These are phyloP conservation scores for Malurus splendens DNA, from an alignment of 2,797 vertebrate species.

Conservation along the genomic window DNA sequence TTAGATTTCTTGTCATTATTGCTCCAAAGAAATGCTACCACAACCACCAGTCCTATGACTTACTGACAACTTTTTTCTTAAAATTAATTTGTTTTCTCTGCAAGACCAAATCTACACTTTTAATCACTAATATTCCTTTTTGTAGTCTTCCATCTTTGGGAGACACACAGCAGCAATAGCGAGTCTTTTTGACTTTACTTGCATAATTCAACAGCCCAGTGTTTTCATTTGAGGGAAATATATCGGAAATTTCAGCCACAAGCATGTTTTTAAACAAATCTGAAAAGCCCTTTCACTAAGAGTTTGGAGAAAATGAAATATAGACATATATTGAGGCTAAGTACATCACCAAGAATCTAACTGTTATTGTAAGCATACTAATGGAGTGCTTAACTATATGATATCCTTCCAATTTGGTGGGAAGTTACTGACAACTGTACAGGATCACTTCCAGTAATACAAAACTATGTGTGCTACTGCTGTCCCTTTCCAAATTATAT, in stretches of 20 bases:
- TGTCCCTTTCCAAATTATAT: neutral
- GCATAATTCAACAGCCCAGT: neutral
- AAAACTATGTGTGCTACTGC: neutral
- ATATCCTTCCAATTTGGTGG: neutral
- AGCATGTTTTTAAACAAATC: neutral
- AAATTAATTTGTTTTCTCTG: neutral
- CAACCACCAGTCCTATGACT: neutral
- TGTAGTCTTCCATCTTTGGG: neutral
- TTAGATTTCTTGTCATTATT: neutral
- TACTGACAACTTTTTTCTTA: neutral
- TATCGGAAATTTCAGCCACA: neutral
- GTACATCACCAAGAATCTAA: neutral
- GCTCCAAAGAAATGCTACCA: neutral
- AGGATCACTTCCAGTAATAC: neutral
- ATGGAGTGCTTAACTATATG: neutral
- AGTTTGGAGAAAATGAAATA: neutral
- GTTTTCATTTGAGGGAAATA: neutral
- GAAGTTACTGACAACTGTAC: neutral
- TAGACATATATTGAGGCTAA: fast-evolving
- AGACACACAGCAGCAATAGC: neutral
- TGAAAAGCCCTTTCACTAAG: neutral
- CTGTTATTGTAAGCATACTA: neutral
- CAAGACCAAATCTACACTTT: neutral
- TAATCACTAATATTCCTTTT: neutral
- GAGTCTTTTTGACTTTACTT: neutral